Base-by-base conservation (phyloP, 2,113 vertebrate species). In the Sardina pilchardus region DNA sequence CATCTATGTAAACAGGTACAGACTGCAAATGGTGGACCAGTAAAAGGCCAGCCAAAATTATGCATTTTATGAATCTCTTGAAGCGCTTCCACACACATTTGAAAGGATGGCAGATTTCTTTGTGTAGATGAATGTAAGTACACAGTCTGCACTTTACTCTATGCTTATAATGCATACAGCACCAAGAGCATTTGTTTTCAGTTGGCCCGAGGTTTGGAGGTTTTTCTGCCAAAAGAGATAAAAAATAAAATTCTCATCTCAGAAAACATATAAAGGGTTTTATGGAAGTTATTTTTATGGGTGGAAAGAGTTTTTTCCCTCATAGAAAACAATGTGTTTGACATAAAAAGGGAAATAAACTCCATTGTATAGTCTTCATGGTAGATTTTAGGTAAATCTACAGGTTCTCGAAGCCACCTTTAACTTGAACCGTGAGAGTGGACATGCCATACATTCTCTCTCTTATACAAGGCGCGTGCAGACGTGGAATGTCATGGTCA, bases 241-340 rank as follows among this genome's bases (percentile, higher is more conserved):
- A 78, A 78, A 78, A 78, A 78, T 78, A 78, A 3, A 78, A 39
- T 78, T 34, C 71, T 17, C 71, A 78, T 78, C 14, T 78, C 34
- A 78, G 14, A 78, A 78, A 78, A 78, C 34, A 36, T 17, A 78
- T 36, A 78, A 78, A 78, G 14, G 26, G 12, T 78, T 78, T 78
- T 78, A 78, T 78, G 71, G 71, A 78, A 78, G 71, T 78, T 39
- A 78, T 78, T 78, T 71, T 78, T 34, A 78, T 78, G 26, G 71
- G 16, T 36, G 71, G 71, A 78, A 78, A 78, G 71, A 39, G 71
- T 78, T 34, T 34, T 36, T 34, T 16, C 9, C 71, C 71, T 78
- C 71, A 17, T 36, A 78, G 16, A 30, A 78, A 30, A 36, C 71
- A 78, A 36, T 78, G 12, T 39, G 71, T 78, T 78, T 17, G 9